Evolutionary conservation across 1,140 invertebrate genomes (phyloP).

Genomic region (Paralvinella palmiformis): DNA sequence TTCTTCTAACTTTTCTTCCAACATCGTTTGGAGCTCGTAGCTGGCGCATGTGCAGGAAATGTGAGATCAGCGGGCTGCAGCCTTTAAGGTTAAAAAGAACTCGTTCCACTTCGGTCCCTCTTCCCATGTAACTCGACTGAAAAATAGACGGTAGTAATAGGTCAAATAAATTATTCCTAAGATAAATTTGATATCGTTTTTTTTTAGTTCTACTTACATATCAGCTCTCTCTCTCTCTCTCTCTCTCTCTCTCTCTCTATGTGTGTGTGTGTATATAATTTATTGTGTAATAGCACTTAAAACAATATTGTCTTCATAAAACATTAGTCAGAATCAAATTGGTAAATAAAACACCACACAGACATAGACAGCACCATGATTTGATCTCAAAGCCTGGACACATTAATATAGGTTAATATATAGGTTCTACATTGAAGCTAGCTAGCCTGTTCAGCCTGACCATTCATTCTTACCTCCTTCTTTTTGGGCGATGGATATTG

Average conservation of each 20-base stretch:
- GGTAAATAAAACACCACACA: too few relatives aligned
- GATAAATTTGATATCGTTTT: not conserved
- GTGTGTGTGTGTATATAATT: not conserved
- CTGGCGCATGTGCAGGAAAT: slow-evolving; percentile 41
- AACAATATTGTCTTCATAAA: too few relatives aligned
- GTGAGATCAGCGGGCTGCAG: slow-evolving; percentile 40
- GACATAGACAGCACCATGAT: not conserved
- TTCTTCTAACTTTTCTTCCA: slow-evolving; percentile 36
- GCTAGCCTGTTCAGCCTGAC: too few relatives aligned
- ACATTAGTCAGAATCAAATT: too few relatives aligned
- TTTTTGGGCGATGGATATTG: too few relatives aligned
- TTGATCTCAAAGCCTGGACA: not conserved
- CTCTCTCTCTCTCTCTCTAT: too few relatives aligned
- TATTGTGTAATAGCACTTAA: not conserved
- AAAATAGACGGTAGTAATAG: slow-evolving; percentile 17
- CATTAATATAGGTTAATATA: too few relatives aligned
- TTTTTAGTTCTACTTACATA: not conserved
- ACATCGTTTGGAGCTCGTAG: slow-evolving; percentile 32
- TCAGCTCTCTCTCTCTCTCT: too few relatives aligned
- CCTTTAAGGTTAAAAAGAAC: slow-evolving; percentile 42
- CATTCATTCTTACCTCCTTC: too few relatives aligned
- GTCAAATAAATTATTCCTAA: too few relatives aligned
- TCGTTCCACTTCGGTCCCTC: slow-evolving; percentile 37
- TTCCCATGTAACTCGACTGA: slow-evolving; percentile 44
- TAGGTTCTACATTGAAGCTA: too few relatives aligned